Conservation (phyloP, 2,888 invertebrate genomes). For the Troides helena region DNA sequence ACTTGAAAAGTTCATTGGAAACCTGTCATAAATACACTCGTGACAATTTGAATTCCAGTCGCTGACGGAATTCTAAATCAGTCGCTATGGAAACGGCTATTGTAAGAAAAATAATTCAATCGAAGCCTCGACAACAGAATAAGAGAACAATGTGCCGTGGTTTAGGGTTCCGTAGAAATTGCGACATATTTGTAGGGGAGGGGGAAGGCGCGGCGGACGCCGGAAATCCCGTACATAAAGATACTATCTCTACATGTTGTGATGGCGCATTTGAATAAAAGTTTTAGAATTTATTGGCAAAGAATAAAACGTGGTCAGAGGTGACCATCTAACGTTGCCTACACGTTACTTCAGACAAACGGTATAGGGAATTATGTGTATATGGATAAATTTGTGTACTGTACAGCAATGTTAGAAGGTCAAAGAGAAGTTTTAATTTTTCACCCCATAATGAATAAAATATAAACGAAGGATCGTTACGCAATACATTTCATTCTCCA, state of each 20-base stretch:
- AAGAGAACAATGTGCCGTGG: constrained; percentile 32
- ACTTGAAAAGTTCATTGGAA: too few species aligned
- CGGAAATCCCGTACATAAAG: constrained; percentile 77
- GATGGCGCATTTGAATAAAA: constrained; percentile 72
- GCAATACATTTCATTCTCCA: too few species aligned
- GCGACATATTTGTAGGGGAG: constrained; percentile 49
- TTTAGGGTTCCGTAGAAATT: constrained; percentile 57
- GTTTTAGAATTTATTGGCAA: constrained; percentile 63
- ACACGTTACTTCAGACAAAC: too few species aligned
- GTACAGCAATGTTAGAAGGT: too few species aligned
- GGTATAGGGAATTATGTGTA: too few species aligned
- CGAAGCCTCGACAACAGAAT: constrained; percentile 20
- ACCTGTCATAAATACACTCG: too few species aligned
- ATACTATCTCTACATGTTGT: constrained; percentile 63
- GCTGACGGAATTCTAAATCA: constrained; percentile 25
- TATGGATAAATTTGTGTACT: too few species aligned
- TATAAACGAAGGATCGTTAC: too few species aligned
- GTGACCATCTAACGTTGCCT: background rate
- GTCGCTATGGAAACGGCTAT: constrained; percentile 12
- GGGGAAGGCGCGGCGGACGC: constrained; percentile 46
- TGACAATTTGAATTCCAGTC: constrained; percentile 14
- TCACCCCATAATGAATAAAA: too few species aligned
- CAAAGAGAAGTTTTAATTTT: too few species aligned
- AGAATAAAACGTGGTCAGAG: constrained; percentile 36
- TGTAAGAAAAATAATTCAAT: constrained; percentile 33